Evolutionary conservation across 1,140 invertebrate species (phyloP), one percentile per base, ranked within the genome.

Genomic region (Drosophila trapezifrons): DNA sequence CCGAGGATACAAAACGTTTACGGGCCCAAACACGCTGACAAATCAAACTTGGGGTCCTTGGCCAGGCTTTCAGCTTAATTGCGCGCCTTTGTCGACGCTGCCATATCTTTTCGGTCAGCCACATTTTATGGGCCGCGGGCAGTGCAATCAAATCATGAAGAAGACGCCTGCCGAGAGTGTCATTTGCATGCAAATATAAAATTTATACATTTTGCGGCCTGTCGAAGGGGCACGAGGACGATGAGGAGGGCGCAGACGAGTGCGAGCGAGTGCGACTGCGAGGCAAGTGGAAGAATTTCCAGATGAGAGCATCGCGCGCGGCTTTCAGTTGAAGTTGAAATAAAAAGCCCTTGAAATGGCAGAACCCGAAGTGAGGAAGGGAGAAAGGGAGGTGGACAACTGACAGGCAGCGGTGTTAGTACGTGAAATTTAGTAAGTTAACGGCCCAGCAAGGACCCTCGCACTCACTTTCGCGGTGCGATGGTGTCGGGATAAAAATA

Each of bases 271-370:
- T 29, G 17, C 29, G 29, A 18, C n/a, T n/a, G 29, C 20, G 12
- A 43, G 27, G 40, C 35, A 37, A 67, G 37, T 43, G 27, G 43
- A 42, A 56, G 45, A 65, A 49, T 65, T 78, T 78, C 74, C 60
- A 73, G 59, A 49, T 58, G 42, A 74, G 38, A 49, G 59, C 57
- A 32, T 45, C 18, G 49, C 56, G 37, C 40, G 42, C 40, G 46
- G 54, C 63, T 56, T 49, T 62, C 55, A 22, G 22, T 40, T 57
- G 20, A 76, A 65, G 63, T 79, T 59, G 56, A 79, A 79, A 65
- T 87, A 76, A 76, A 84, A 84, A 80, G 60, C 73, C 69, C 81
- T 79, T 67, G 58, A 80, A 85, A 76, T 54, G 65, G 35, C 4
- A 20, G 35, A 22, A 59, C 15, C 38, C 0, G 13, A 18, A 40